Evolutionary conservation across 2,113 vertebrate species (phyloP), one percentile per base, ranked within the genome.

Genomic region (Chroicocephalus ridibundus): DNA sequence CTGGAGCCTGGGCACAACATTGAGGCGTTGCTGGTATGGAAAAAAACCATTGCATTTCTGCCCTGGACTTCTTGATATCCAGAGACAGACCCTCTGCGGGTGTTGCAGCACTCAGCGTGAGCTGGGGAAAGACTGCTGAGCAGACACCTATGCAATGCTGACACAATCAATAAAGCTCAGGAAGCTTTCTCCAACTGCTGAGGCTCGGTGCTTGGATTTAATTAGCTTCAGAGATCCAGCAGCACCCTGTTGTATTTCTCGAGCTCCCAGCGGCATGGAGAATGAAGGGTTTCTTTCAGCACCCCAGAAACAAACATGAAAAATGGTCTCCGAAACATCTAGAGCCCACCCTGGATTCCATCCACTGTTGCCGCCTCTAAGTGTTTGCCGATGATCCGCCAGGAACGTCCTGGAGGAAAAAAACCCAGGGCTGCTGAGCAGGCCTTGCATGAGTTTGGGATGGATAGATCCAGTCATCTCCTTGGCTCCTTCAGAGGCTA

Each of bases 141-240:
- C 80, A 7, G 71, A 36, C 64, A 90, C 79, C 32, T 46, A 29
- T 14, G 86, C 22, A 19, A 5, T 36, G 91, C 96, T 79, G 91
- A 72, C 82, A 51, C 7, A 32, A 4, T 25, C 74, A 57, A 2
- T 49, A 40, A 88, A 49, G 52, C 57, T 90, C 85, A 42, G 71
- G 16, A 14, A 79, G 58, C 25, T 68, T 85, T 15, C 57, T 95
- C 38, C 32, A 42, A 3, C n/a, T 55, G 71, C 86, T 22, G 66
- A 34, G 75, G 38, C 82, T 93, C 17, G 0, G 40, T 10, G 69
- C 60, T 66, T 20, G 69, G 52, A 15, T 61, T 94, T 87, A 88
- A 95, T 65, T 47, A 94, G 66, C 96, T 96, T 81, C 93, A 96
- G 94, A 96, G 77, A 55, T 91, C 58, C 82, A 82, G 60, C 90